These are phyloP conservation scores for Xanthostigma xanthostigma DNA, from an alignment of 2,888 invertebrate genomes.

Conservation along the genomic window DNA sequence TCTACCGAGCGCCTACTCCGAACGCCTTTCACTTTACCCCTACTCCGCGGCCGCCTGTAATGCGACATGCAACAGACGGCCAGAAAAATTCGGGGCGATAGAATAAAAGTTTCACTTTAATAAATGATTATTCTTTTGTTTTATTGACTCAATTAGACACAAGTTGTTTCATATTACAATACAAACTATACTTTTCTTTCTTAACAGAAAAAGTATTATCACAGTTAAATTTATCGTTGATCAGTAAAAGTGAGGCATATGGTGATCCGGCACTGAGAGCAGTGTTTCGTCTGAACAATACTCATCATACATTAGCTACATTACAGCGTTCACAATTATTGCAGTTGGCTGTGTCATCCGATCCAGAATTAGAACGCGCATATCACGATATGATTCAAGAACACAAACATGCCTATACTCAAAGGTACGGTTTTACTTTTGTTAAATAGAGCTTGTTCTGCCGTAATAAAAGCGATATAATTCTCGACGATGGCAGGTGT, in stretches of 20 bases:
- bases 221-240: conserved; percentile 75
- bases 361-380: conserved; percentile 72
- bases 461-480: no score
- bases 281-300: conserved; percentile 87
- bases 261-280: conserved; percentile 73
- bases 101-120: no score
- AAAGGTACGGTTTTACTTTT: conserved; percentile 31
- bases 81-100: no score
- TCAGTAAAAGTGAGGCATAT: conserved; percentile 85
- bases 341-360: conserved; percentile 65
- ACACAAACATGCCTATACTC: conserved; percentile 58
- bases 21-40: no score
- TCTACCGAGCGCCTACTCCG: no score
- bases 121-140: not conserved
- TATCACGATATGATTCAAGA: conserved; percentile 79
- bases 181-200: conserved; percentile 9
- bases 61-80: no score
- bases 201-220: conserved; percentile 71
- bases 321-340: conserved; percentile 71
- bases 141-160: not conserved
- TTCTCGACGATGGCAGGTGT: no score
- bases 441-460: no score
- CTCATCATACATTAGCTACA: conserved; percentile 86
- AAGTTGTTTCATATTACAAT: conserved; percentile 3
- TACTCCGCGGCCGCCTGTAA: no score